A percentile compares a stretch with the other conserved stretches of the same genome.
phyloP scores from a whole-genome alignment of 2,888 invertebrate genomes.

The Loripinus fragilis region DNA sequence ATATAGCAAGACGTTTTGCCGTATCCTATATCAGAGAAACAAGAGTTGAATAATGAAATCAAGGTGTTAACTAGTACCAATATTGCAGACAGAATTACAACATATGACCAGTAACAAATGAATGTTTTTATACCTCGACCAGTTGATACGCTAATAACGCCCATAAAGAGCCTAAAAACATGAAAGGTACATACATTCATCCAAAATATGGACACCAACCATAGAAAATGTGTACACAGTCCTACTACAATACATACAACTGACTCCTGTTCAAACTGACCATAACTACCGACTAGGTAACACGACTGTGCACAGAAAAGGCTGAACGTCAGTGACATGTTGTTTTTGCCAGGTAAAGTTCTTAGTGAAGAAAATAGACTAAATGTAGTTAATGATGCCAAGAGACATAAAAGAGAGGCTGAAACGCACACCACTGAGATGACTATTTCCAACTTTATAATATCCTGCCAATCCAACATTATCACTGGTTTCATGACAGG shows the following conservation, averaged over 20 bases:
- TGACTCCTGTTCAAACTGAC: slow-evolving; percentile 19
- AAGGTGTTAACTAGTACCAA: slow-evolving; percentile 32
- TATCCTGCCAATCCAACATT: too few relatives aligned
- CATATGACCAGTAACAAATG: slow-evolving; percentile 23
- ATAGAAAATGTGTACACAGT: slow-evolving; percentile 46
- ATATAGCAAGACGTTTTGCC: slow-evolving; percentile 43
- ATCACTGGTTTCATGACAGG: neutral
- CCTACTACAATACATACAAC: slow-evolving; percentile 33
- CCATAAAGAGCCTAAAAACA: slow-evolving; percentile 29
- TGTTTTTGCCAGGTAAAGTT: slow-evolving; percentile 53
- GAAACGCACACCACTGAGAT: neutral
- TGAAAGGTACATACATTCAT: slow-evolving; percentile 55
- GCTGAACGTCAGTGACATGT: slow-evolving; percentile 34
- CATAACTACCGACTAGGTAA: slow-evolving; percentile 17
- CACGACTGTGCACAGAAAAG: slow-evolving; percentile 37
- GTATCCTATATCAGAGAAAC: slow-evolving; percentile 32
- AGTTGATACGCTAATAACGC: neutral
- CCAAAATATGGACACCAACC: slow-evolving; percentile 49
- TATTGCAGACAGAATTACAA: slow-evolving; percentile 4
- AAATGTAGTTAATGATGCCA: slow-evolving; percentile 31
- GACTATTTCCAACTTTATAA: neutral
- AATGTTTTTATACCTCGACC: slow-evolving; percentile 10
- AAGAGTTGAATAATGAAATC: slow-evolving; percentile 13
- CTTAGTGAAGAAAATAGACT: slow-evolving; percentile 33
- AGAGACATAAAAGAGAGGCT: slow-evolving; percentile 35